phyloP scores from a whole-genome alignment of 2,888 invertebrate genomes.

The Ypsolopha sequella region DNA sequence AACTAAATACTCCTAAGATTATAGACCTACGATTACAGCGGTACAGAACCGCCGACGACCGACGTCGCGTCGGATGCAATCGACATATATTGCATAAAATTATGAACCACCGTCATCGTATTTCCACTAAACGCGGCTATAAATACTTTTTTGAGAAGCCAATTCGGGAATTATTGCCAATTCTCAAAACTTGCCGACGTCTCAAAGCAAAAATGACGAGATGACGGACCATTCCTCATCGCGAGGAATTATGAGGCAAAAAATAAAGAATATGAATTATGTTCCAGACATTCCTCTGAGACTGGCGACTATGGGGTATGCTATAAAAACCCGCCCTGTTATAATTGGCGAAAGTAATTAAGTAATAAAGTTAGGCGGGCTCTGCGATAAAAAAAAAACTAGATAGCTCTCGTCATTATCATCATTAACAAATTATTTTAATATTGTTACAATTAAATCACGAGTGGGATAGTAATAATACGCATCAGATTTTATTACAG shows the following conservation, averaged over 20 bases:
- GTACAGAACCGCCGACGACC: not conserved
- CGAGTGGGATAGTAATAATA: too few relatives aligned
- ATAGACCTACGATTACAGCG: slow-evolving; percentile 31
- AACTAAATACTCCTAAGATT: slow-evolving; percentile 43
- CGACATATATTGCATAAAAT: not conserved
- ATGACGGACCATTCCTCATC: slow-evolving; percentile 38
- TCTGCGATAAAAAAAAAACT: slow-evolving; percentile 10
- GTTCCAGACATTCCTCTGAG: slow-evolving; percentile 33
- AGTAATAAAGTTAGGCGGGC: slow-evolving; percentile 58
- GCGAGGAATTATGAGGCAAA: slow-evolving; percentile 45
- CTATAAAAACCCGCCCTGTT: slow-evolving; percentile 59
- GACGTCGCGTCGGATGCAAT: slow-evolving; percentile 1
- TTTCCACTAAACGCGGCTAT: not conserved
- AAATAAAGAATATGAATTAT: slow-evolving; percentile 19
- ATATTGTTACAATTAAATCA: too few relatives aligned
- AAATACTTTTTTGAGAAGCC: not conserved
- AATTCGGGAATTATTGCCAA: slow-evolving; percentile 2
- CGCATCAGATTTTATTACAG: too few relatives aligned
- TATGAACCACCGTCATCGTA: not conserved
- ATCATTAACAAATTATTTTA: too few relatives aligned
- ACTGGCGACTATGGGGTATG: slow-evolving; percentile 30
- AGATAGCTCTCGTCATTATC: not conserved
- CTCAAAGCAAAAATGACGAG: slow-evolving; percentile 22
- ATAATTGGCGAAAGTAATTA: slow-evolving; percentile 65
- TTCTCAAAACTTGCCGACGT: slow-evolving; percentile 1